Evolutionary conservation across 2,888 invertebrate species (phyloP), one percentile per base, ranked within the genome.

Genomic region (Amiota mariae): DNA sequence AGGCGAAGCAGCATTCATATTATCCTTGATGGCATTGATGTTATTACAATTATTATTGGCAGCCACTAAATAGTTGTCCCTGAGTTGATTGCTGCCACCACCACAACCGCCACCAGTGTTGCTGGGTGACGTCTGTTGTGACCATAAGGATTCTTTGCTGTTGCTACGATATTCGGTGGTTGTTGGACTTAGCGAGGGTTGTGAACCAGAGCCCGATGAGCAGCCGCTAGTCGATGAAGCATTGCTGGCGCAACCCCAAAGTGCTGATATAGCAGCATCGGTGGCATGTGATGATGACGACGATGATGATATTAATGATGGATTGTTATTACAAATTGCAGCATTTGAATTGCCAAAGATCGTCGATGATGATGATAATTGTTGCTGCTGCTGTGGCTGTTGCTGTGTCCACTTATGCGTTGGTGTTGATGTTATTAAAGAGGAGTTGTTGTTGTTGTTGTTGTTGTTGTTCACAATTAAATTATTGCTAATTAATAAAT

Each of bases 121-220:
- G 75, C 81, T 84, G 73, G 82, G 87, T 76, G 90, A 89, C 75
- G 90, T 89, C 48, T 87, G 87, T 79, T 89, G 89, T 71, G 88
- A 84, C 89, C 90, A 89, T 47, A 90, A 84, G 75, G 88, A 85
- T 80, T 90, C 90, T 81, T 90, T 90, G 81, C 90, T 88, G 79
- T 89, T 88, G 77, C 87, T 87, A 80, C 85, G 85, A 80, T 85
- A 84, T 73, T 86, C 85, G 18, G 78, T 78, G 72, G 85, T 88
- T 71, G 86, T 89, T 66, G 90, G 89, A 73, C 90, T 90, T 20
- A 89, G 75, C 75, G 89, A 89, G 9, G 88, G 89, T 80, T 89
- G 88, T 20, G 88, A 88, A 61, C 84, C 81, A 75, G 85, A 85
- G 72, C 87, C 87, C 57, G 84, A 86, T 0, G 85, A 87, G 75